phyloP scores from a whole-genome alignment of 2,797 vertebrate genomes.

The Novumbra hubbsi region DNA sequence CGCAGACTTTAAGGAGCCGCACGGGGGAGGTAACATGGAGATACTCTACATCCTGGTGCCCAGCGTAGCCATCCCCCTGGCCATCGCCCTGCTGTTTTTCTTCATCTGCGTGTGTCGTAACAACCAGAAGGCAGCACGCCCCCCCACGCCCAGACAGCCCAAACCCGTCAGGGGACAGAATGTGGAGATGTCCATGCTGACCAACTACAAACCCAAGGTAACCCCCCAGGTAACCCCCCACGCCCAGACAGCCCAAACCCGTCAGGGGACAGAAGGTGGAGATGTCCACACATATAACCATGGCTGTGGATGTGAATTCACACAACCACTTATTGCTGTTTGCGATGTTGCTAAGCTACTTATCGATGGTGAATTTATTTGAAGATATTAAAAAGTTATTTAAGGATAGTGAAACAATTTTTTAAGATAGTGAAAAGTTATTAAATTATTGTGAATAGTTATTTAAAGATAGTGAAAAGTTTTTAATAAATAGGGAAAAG shows the following conservation, averaged over 20 bases:
- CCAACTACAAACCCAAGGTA: slow-evolving; percentile 93
- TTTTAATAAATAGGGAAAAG: too few species aligned
- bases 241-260: slow-evolving; percentile 78
- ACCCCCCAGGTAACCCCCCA: slow-evolving; percentile 66
- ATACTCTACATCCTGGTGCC: slow-evolving; percentile 97
- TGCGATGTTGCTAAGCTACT: too few species aligned
- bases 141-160: slow-evolving; percentile 84
- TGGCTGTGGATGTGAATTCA: too few species aligned
- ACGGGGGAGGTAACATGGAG: slow-evolving; percentile 85
- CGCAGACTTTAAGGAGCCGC: slow-evolving; percentile 86
- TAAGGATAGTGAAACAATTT: too few species aligned
- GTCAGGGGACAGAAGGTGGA: slow-evolving; percentile 95
- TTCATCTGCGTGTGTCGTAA: slow-evolving; percentile 98
- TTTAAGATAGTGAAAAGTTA: too few species aligned
- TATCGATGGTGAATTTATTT: too few species aligned
- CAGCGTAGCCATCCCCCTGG: slow-evolving; percentile 91
- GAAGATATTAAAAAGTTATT: too few species aligned
- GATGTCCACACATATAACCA: too few species aligned
- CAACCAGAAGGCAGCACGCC: slow-evolving; percentile 89
- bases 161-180: slow-evolving; percentile 94
- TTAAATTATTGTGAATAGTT: too few species aligned
- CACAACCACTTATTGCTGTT: too few species aligned
- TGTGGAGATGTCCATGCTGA: slow-evolving; percentile 98
- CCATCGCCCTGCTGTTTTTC: slow-evolving; percentile 94
- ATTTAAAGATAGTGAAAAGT: too few species aligned